Evolutionary conservation across 2,113 vertebrate genomes (phyloP), one percentile per base, ranked within the genome.

Genomic region (Lipophrys pholis): DNA sequence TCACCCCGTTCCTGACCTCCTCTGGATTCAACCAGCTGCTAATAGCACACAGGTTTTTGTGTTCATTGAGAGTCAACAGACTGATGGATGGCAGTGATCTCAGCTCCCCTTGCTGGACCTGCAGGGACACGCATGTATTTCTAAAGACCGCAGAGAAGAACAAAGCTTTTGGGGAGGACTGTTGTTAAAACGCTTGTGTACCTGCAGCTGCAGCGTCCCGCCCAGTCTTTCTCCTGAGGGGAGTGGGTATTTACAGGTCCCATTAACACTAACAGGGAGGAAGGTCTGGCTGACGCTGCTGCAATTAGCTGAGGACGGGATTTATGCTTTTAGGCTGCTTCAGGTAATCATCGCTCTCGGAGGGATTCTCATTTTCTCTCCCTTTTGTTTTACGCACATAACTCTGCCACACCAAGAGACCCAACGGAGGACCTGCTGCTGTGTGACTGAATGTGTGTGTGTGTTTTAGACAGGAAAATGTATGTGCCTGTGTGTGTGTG

Each of bases 231-330:
- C 21, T 68, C 56, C 73, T 53, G 55, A 60, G 52, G 73, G 64
- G 57, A 68, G 63, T 6, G 43, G 48, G 54, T 83, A 71, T 86
- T 89, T 83, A 86, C 80, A 68, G 77, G 81, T 82, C 46, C 54
- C 72, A 86, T 86, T 86, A 81, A 65, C 41, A 46, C 78, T 84
- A 82, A 88, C 59, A 14, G 76, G 46, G 67, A 64, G 65, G 69
- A 78, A 52, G 78, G 42, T 78, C 68, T 73, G 72, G 21, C 46
- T 73, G 74, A 73, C 49, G 56, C 67, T 52, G 80, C 68, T 57
- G 61, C 76, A 85, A 81, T 90, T 82, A 81, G 75, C 69, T 6
- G 10, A 60, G 66, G 74, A 56, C 21, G 4, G 59, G 73, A 79
- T 74, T 82, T 67, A 40, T 69, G 73, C 69, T 80, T 77, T 73